A percentile compares a stretch with the other conserved stretches of the same genome.
Conservation (phyloP, 2,113 vertebrate genomes). For the Monarcha castaneiventris region DNA sequence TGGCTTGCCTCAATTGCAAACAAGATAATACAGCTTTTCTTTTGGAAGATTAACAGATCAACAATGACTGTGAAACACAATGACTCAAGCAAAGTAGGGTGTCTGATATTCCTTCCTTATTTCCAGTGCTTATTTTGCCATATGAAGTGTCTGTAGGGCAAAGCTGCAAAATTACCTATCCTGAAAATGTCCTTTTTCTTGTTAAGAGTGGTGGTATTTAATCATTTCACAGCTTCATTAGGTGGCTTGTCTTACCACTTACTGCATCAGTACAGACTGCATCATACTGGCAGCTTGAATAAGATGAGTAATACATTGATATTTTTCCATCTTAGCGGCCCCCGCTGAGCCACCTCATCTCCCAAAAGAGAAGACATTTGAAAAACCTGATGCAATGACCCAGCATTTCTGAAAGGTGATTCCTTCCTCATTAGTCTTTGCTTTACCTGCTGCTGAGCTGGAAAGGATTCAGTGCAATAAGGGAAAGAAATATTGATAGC, state of each 20-base stretch:
- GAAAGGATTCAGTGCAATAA: not conserved
- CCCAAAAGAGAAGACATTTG: not conserved
- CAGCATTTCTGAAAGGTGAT: constrained; percentile 15
- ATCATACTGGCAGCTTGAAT: not conserved
- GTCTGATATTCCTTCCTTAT: not conserved
- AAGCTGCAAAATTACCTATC: not conserved
- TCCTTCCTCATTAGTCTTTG: not conserved
- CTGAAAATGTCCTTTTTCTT: not conserved
- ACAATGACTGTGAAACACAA: not conserved
- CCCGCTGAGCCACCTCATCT: not conserved
- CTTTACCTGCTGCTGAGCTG: not conserved
- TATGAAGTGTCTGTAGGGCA: not conserved
- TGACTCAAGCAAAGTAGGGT: not conserved
- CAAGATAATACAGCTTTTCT: not conserved
- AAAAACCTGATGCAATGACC: not conserved
- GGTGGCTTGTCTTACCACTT: not conserved
- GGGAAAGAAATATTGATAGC: not conserved
- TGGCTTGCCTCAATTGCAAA: not conserved
- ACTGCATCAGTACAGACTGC: not conserved
- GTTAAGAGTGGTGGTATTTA: not conserved
- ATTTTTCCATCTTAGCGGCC: not conserved
- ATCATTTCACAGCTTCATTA: not conserved
- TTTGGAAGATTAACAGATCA: not conserved
- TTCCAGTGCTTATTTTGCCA: not conserved
- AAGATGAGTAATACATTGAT: not conserved